A percentile compares a stretch with the other conserved stretches of the same genome.
phyloP scores from a whole-genome alignment of 2,113 vertebrate species.

The Sisor rabdophorus region DNA sequence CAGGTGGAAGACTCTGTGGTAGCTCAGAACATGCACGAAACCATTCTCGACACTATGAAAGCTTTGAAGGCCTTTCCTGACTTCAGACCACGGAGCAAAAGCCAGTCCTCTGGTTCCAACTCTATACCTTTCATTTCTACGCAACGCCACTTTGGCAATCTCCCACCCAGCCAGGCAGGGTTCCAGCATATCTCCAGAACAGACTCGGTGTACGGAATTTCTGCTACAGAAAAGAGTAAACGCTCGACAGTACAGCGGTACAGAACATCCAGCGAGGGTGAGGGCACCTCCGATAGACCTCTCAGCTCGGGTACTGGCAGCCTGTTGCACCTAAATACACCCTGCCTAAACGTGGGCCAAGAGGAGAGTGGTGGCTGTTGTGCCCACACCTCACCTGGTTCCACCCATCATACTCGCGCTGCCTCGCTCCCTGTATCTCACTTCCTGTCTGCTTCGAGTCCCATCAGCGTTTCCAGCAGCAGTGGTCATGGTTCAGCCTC shows the following conservation, averaged over 20 bases:
- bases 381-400: constrained; percentile 23
- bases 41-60: constrained; percentile 95
- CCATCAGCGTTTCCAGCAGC: constrained; percentile 81
- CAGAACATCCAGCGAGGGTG: constrained; percentile 82
- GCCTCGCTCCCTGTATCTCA: constrained; percentile 81
- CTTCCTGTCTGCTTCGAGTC: constrained; percentile 80
- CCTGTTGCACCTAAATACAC: constrained; percentile 48
- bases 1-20: constrained; percentile 95
- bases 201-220: constrained; percentile 69
- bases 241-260: constrained; percentile 69
- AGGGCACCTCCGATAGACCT: constrained; percentile 70
- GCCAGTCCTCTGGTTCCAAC: constrained; percentile 84
- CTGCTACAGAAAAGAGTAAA: constrained; percentile 64
- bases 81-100: constrained; percentile 93
- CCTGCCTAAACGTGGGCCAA: constrained; percentile 40
- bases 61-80: constrained; percentile 92
- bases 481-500: constrained; percentile 76
- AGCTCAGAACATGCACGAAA: constrained; percentile 97
- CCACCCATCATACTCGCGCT: constrained; percentile 75
- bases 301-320: constrained; percentile 50
- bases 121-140: constrained; percentile 74
- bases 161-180: constrained; percentile 80
- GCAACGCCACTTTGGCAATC: constrained; percentile 72
- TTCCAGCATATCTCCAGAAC: constrained; percentile 74
- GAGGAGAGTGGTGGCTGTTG: constrained; percentile 46